Conservation (phyloP, 2,888 invertebrate genomes). For the Andrena minutula region DNA sequence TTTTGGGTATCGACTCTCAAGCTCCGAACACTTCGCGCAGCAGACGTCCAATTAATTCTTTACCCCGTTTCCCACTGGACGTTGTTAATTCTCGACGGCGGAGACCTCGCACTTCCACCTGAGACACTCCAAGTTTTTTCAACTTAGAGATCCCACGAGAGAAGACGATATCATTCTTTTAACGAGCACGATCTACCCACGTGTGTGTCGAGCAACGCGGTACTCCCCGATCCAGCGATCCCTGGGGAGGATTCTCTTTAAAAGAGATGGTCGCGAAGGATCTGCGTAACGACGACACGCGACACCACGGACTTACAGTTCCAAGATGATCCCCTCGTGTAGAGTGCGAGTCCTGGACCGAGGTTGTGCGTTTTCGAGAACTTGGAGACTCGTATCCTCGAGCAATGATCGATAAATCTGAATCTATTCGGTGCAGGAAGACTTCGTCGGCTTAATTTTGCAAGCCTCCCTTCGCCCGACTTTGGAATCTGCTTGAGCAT, state of each 20-base stretch:
- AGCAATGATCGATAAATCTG: neutral
- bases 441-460: neutral
- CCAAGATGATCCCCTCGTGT: constrained; percentile 35
- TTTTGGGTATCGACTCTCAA: too few relatives aligned
- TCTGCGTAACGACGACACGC: constrained; percentile 20
- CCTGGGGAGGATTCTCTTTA: constrained; percentile 11
- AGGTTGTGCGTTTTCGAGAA: neutral
- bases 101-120: neutral
- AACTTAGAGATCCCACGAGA: neutral
- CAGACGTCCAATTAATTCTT: neutral
- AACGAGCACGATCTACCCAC: constrained; percentile 17
- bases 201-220: constrained; percentile 8
- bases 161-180: constrained; percentile 14
- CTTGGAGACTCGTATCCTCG: neutral
- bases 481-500: neutral
- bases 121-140: neutral
- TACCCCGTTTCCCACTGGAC: neutral
- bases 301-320: constrained; percentile 14
- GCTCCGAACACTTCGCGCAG: too few relatives aligned
- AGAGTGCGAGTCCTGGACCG: constrained; percentile 1
- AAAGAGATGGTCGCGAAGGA: constrained; percentile 16
- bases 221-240: constrained; percentile 12
- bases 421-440: neutral
- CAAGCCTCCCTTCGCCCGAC: neutral
- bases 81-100: neutral